Conservation (phyloP, 2,113 vertebrate genomes). For the Pterocles gutturalis region DNA sequence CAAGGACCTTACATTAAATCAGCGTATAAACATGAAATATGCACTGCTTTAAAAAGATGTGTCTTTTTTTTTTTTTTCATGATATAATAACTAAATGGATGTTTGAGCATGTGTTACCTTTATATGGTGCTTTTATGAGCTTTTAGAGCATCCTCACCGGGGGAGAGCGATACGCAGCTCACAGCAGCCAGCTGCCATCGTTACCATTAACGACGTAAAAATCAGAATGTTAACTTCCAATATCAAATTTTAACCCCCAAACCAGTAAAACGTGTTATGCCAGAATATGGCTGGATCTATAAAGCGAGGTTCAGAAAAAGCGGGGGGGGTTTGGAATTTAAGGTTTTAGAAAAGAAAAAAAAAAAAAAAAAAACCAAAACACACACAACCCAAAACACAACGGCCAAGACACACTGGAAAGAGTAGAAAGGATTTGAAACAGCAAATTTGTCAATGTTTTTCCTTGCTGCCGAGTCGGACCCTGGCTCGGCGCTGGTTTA, state of each 20-base stretch:
- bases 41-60: background rate
- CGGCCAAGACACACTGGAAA: constrained; percentile 19
- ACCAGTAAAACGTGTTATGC: constrained; percentile 84
- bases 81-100: constrained; percentile 21
- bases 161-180: background rate
- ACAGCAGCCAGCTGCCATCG: constrained; percentile 19
- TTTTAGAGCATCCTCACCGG: background rate
- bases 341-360: background rate
- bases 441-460: constrained; percentile 38
- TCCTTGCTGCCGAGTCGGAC: background rate
- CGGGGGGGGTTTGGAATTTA: too few relatives aligned
- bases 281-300: constrained; percentile 83
- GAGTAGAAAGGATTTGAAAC: constrained; percentile 52
- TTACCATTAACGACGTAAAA: background rate
- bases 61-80: background rate
- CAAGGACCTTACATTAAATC: background rate
- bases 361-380: background rate
- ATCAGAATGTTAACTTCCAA: constrained; percentile 17
- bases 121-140: constrained; percentile 44
- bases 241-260: constrained; percentile 79
- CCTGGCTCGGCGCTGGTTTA: constrained; percentile 63
- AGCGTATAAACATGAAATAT: background rate
- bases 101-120: constrained; percentile 48
- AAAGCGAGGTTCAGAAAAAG: constrained; percentile 77
- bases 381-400: background rate